These are phyloP conservation scores for Crenuchus spilurus DNA, from an alignment of 2,797 vertebrate species.

Conservation along the genomic window DNA sequence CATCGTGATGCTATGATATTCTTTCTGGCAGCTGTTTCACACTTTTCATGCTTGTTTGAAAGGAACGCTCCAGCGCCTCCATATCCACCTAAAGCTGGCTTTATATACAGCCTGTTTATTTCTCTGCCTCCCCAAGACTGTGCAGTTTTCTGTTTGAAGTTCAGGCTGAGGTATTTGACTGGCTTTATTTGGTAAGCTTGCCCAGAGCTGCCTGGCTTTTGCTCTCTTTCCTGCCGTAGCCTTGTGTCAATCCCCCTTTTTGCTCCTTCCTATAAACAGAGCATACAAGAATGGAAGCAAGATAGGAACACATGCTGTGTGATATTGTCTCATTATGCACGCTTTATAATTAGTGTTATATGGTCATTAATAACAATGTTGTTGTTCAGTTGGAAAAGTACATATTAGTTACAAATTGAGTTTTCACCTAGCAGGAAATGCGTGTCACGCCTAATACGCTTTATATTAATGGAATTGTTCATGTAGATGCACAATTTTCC, in stretches of 20 bases:
- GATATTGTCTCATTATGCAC: background rate
- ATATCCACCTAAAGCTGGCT: slow-evolving; percentile 26
- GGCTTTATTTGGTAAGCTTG: slow-evolving; percentile 44
- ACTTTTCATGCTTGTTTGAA: slow-evolving; percentile 9
- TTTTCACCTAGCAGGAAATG: background rate
- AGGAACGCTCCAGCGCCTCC: background rate
- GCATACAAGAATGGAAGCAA: background rate
- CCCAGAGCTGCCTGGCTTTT: slow-evolving; percentile 37
- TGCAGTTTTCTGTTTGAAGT: slow-evolving; percentile 35
- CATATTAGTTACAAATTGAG: background rate
- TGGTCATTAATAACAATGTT: background rate
- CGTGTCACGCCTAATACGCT: no score
- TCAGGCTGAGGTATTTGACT: slow-evolving; percentile 31
- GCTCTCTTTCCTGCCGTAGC: slow-evolving; percentile 30
- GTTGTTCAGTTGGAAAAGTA: background rate
- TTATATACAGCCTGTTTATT: slow-evolving; percentile 32
- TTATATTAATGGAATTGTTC: no score
- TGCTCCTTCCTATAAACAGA: slow-evolving; percentile 8
- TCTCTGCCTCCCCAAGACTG: slow-evolving; percentile 25
- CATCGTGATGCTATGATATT: background rate
- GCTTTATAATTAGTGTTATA: background rate
- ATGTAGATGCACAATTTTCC: no score
- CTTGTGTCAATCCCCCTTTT: slow-evolving; percentile 12
- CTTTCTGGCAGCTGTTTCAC: background rate
- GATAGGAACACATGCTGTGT: background rate